phyloP scores from a whole-genome alignment of 2,888 invertebrate genomes.

The Himalopsyche tibetana region DNA sequence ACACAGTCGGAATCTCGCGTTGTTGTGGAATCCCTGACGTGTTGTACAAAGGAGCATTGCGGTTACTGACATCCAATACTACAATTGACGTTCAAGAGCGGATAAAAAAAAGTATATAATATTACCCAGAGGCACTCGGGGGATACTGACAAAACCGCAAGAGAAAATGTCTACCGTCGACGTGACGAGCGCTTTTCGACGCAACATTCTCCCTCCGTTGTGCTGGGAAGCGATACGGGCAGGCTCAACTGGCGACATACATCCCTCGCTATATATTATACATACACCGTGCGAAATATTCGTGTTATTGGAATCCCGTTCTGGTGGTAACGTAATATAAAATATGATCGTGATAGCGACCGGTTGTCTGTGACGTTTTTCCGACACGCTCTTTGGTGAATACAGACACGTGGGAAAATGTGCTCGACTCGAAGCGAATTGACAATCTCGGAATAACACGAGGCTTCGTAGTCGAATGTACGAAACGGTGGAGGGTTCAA shows the following conservation, averaged over 20 bases:
- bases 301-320: conserved; percentile 12
- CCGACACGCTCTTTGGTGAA: not conserved
- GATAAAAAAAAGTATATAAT: not conserved
- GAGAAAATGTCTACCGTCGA: not conserved
- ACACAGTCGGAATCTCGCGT: too few species aligned
- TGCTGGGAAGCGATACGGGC: not conserved
- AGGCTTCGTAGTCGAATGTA: too few species aligned
- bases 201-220: not conserved
- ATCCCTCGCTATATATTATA: not conserved
- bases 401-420: too few species aligned
- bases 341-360: conserved; percentile 2
- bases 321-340: not conserved
- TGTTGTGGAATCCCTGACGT: too few species aligned
- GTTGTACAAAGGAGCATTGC: too few species aligned
- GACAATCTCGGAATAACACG: too few species aligned
- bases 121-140: not conserved
- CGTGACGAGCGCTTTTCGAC: not conserved
- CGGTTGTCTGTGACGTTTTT: not conserved
- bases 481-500: too few species aligned
- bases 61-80: too few species aligned
- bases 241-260: not conserved
- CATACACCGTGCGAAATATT: not conserved
- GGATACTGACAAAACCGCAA: not conserved
- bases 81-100: too few species aligned
- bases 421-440: too few species aligned